Conservation (phyloP, 2,888 invertebrate genomes). For the Rhaphigaster nebulosa region DNA sequence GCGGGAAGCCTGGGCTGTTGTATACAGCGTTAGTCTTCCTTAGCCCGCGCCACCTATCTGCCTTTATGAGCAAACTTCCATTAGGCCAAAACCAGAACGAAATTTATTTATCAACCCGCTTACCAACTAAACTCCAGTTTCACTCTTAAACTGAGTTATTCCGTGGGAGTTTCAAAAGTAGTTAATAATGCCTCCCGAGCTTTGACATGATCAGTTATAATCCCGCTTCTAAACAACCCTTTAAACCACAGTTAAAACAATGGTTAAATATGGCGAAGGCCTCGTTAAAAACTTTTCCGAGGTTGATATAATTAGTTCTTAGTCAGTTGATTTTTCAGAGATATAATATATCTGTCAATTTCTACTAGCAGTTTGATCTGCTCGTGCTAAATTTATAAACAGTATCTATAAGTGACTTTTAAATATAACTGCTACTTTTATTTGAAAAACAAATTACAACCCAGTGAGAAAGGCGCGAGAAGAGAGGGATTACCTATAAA, state of each 20-base stretch:
- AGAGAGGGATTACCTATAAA: too few species aligned
- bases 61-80: slow-evolving; percentile 46
- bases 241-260: not conserved
- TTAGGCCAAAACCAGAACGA: slow-evolving; percentile 18
- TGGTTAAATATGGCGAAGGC: not conserved
- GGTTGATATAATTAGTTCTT: not conserved
- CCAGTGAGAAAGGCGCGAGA: too few species aligned
- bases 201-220: slow-evolving; percentile 49
- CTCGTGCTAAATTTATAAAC: too few species aligned
- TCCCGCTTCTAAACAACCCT: slow-evolving; percentile 29
- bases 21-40: slow-evolving; percentile 19
- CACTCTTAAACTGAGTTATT: slow-evolving; percentile 44
- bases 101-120: slow-evolving; percentile 46
- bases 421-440: too few species aligned
- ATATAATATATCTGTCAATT: not conserved
- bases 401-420: too few species aligned
- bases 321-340: not conserved
- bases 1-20: not conserved
- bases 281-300: not conserved
- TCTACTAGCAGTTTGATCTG: too few species aligned
- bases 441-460: too few species aligned
- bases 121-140: slow-evolving; percentile 34
- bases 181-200: not conserved
- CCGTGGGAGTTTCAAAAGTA: slow-evolving; percentile 23
- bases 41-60: not conserved